Evolutionary conservation across 2,888 invertebrate species (phyloP).

Genomic region (Theretra japonica): DNA sequence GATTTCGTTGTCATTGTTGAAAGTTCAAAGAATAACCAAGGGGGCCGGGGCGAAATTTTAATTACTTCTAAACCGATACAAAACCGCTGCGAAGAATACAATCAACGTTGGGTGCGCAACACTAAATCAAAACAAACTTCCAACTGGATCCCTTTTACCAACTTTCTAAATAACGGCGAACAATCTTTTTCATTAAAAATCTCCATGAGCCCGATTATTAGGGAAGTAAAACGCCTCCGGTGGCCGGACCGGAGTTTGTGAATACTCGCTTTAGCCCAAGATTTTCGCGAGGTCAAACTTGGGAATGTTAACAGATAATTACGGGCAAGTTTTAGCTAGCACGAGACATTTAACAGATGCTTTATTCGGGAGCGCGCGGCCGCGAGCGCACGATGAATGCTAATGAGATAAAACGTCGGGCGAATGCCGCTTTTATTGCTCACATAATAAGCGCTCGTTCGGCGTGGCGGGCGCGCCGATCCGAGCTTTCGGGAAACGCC

Average conservation of each 20-base stretch:
- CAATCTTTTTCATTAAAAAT: slow-evolving; percentile 85
- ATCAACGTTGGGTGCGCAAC: slow-evolving; percentile 69
- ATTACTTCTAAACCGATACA: slow-evolving; percentile 74
- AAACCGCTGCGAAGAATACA: slow-evolving; percentile 76
- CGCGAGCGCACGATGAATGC: slow-evolving; percentile 82
- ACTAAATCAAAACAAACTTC: slow-evolving; percentile 83
- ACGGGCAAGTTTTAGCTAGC: slow-evolving; percentile 82
- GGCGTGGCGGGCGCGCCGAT: slow-evolving; percentile 45
- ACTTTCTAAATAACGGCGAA: slow-evolving; percentile 82
- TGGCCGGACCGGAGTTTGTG: slow-evolving; percentile 65
- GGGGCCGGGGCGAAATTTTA: slow-evolving; percentile 59
- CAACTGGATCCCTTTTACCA: slow-evolving; percentile 78
- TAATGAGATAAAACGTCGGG: slow-evolving; percentile 69
- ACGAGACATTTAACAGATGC: slow-evolving; percentile 85
- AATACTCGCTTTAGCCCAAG: slow-evolving; percentile 70
- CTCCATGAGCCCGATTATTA: slow-evolving; percentile 82
- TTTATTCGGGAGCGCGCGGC: slow-evolving; percentile 80
- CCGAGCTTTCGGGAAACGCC: slow-evolving; percentile 68
- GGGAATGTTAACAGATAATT: slow-evolving; percentile 85
- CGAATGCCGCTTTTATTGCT: slow-evolving; percentile 62
- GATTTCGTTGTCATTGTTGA: slow-evolving; percentile 38
- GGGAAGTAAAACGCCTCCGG: slow-evolving; percentile 81
- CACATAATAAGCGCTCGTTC: slow-evolving; percentile 58
- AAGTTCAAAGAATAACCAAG: slow-evolving; percentile 46
- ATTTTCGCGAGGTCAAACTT: slow-evolving; percentile 83